These are phyloP conservation scores for Nasalis larvatus DNA, from an alignment of 2,113 vertebrate species.

Conservation along the genomic window DNA sequence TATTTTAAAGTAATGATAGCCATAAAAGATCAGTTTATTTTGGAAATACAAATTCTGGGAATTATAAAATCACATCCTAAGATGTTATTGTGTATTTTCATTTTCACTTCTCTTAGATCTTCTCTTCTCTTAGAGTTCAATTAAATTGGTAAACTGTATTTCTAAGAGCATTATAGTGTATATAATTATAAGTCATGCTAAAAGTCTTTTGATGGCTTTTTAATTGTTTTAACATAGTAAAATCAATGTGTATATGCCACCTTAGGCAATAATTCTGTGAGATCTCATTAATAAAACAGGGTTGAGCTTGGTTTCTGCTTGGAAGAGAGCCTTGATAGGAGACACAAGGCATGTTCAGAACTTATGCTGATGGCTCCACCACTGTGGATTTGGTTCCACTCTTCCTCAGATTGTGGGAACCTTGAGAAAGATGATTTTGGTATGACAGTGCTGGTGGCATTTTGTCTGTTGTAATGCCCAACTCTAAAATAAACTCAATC, in stretches of 20 bases:
- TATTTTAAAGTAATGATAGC: slow-evolving; percentile 6
- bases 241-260: slow-evolving; percentile 28
- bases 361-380: not conserved
- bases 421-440: not conserved
- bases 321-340: not conserved
- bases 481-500: not conserved
- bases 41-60: slow-evolving; percentile 13
- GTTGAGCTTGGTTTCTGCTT: not conserved
- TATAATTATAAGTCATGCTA: slow-evolving; percentile 32
- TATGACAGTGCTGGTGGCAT: not conserved
- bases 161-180: not conserved
- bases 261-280: slow-evolving; percentile 4
- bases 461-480: not conserved
- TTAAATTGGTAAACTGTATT: slow-evolving; percentile 7
- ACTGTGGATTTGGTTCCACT: not conserved
- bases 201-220: slow-evolving; percentile 38
- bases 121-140: not conserved
- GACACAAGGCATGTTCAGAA: not conserved
- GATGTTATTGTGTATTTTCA: slow-evolving; percentile 29
- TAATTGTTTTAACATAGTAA: slow-evolving; percentile 44
- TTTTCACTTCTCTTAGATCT: slow-evolving; percentile 30
- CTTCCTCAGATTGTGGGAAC: not conserved
- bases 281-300: not conserved
- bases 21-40: slow-evolving; percentile 18
- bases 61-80: not conserved